Evolutionary conservation across 2,113 vertebrate species (phyloP), one percentile per base, ranked within the genome.

Genomic region (Dipodomys ordii): DNA sequence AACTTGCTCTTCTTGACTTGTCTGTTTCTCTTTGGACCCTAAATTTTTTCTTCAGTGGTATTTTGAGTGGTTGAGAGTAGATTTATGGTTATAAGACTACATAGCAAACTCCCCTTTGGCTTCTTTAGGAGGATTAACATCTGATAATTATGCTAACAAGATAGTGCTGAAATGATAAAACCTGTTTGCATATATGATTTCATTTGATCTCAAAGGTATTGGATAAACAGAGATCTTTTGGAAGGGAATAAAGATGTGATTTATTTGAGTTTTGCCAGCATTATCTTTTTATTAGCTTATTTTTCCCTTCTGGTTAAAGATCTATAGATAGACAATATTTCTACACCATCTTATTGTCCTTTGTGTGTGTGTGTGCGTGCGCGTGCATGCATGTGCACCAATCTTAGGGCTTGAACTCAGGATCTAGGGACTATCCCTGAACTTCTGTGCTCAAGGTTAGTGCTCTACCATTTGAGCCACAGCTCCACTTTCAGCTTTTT

Each of bases 191-290:
- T 60, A 44, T 6, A 13, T 32, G 7, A 18, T 93, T 27, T 49
- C 2, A 18, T 49, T 87, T 93, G 32, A 72, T 39, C 44, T 83
- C 22, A 80, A 7, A 79, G 32, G 18, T 62, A 44, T 49, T 20
- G 22, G 46, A 83, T 57, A 87, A 93, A 35, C 67, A 83, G 49
- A 95, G n/a, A 12, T 79, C 57, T 83, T 92, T 73, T 49, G 32
- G 18, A 62, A 77, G 39, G n/a, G 30, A 90, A 87, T 39, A 92
- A 90, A 92, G 25, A 67, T 27, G 7, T 64, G 27, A 27, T 82
- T 92, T 86, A 2, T 68, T 83, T 65, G 62, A 68, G 6, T 73
- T 3, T 87, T 90, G 73, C n/a, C 60, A 86, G 79, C 20, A 85
- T 23, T 19, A 65, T 71, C 71, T 8, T 85, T 71, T 77, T 92